These are phyloP conservation scores for Bombyx huttoni DNA, from an alignment of 2,888 invertebrate genomes.

Conservation along the genomic window DNA sequence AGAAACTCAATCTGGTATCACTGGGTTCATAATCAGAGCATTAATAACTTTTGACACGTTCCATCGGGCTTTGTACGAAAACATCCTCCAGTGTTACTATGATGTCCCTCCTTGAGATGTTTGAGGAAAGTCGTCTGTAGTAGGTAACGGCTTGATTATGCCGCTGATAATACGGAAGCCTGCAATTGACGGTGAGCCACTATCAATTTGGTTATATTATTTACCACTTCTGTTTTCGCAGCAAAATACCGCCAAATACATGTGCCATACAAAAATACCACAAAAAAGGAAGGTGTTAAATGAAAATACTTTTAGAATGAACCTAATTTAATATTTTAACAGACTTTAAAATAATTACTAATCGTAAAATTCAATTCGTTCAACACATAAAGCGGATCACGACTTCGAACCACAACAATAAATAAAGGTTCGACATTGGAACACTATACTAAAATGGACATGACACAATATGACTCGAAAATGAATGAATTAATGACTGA, in stretches of 20 bases:
- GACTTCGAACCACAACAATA: constrained; percentile 49
- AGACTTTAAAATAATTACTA: constrained; percentile 63
- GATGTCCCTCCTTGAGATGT: too few relatives aligned
- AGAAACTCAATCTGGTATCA: too few relatives aligned
- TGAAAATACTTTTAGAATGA: constrained; percentile 31
- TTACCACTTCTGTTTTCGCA: neutral
- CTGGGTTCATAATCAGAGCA: too few relatives aligned
- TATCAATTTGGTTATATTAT: neutral
- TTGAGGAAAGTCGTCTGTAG: too few relatives aligned
- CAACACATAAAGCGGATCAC: constrained; percentile 44
- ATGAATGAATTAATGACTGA: constrained; percentile 19
- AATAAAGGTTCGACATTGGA: constrained; percentile 57
- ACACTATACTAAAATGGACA: constrained; percentile 36
- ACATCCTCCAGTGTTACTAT: too few relatives aligned
- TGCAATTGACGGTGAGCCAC: too few relatives aligned
- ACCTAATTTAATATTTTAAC: constrained; percentile 58
- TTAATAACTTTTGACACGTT: too few relatives aligned
- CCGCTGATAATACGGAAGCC: too few relatives aligned
- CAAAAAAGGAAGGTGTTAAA: constrained; percentile 9
- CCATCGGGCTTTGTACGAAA: too few relatives aligned
- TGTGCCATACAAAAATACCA: too few relatives aligned
- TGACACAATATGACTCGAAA: constrained; percentile 56
- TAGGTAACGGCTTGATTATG: too few relatives aligned
- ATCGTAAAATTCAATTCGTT: constrained; percentile 50
- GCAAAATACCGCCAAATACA: too few relatives aligned